A percentile compares a stretch with the other conserved stretches of the same genome.
These are phyloP conservation scores for Glaucomys volans DNA, from an alignment of 2,113 vertebrate genomes.

Conservation along the genomic window DNA sequence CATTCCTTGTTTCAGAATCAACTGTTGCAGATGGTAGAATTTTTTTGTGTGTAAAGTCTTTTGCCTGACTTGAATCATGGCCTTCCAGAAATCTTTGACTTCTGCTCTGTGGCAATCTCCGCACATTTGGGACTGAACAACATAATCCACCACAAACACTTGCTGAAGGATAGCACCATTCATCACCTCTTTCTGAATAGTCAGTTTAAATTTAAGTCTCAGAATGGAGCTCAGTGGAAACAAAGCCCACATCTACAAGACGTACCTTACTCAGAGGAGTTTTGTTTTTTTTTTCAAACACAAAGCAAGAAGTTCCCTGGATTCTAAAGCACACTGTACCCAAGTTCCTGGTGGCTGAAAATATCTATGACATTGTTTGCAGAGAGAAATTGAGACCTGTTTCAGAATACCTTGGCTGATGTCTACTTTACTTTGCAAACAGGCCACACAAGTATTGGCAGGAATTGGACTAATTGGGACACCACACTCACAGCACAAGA, in stretches of 20 bases:
- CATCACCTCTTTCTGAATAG: constrained; percentile 98
- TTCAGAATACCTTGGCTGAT: constrained; percentile 99
- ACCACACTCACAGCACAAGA: constrained; percentile 97
- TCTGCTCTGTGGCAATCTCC: constrained; percentile 98
- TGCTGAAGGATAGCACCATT: constrained; percentile 98
- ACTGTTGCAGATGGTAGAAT: constrained; percentile 97
- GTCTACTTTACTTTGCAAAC: constrained; percentile 95
- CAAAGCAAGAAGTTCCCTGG: constrained; percentile 95
- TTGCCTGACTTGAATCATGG: constrained; percentile 97
- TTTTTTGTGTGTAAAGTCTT: constrained; percentile 99
- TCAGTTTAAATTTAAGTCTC: constrained; percentile 97
- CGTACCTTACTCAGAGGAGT: constrained; percentile 93
- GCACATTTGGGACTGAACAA: constrained; percentile 95
- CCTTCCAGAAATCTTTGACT: constrained; percentile 99
- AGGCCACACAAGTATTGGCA: constrained; percentile 98
- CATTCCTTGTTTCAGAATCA: constrained; percentile 97
- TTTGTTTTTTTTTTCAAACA: constrained; percentile 98
- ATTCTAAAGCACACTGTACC: too few relatives aligned
- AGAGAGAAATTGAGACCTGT: constrained; percentile 95
- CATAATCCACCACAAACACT: constrained; percentile 96
- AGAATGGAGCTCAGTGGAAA: constrained; percentile 99
- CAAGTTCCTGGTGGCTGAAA: constrained; percentile 96
- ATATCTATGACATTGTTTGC: constrained; percentile 98
- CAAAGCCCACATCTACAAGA: constrained; percentile 97
- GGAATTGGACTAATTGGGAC: constrained; percentile 95